phyloP scores from a whole-genome alignment of 1,140 invertebrate species.

The Philotrypesis tridentata region DNA sequence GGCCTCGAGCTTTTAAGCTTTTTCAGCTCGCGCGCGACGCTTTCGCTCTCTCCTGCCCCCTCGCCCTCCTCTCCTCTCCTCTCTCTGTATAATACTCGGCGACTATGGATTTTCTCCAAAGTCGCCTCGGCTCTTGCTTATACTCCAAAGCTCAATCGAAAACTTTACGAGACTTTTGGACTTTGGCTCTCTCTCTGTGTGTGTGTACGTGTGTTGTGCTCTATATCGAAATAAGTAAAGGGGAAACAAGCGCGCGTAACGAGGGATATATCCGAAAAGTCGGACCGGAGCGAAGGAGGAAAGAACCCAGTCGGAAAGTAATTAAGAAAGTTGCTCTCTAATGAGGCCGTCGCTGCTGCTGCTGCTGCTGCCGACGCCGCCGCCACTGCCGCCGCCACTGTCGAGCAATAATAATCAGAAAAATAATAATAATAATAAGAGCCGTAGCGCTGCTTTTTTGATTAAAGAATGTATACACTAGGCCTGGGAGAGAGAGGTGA shows the following conservation, averaged over 20 bases:
- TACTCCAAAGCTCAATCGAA: slow-evolving; percentile 20
- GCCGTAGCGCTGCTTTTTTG: neutral
- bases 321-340: slow-evolving; percentile 25
- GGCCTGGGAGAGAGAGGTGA: neutral
- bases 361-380: neutral
- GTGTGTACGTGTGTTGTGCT: no score
- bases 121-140: neutral
- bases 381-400: no score
- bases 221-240: neutral
- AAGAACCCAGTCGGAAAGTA: neutral
- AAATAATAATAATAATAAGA: slow-evolving; percentile 16
- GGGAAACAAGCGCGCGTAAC: neutral
- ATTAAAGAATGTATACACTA: neutral
- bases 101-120: neutral
- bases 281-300: no score
- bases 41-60: no score
- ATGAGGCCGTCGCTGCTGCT: neutral
- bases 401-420: no score
- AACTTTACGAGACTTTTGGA: neutral
- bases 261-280: slow-evolving; percentile 26
- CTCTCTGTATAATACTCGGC: neutral
- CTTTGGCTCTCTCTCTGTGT: no score
- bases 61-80: no score
- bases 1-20: neutral
- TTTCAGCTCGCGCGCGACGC: no score